phyloP scores from a whole-genome alignment of 2,797 vertebrate species.

The Sebastes matsubarae region DNA sequence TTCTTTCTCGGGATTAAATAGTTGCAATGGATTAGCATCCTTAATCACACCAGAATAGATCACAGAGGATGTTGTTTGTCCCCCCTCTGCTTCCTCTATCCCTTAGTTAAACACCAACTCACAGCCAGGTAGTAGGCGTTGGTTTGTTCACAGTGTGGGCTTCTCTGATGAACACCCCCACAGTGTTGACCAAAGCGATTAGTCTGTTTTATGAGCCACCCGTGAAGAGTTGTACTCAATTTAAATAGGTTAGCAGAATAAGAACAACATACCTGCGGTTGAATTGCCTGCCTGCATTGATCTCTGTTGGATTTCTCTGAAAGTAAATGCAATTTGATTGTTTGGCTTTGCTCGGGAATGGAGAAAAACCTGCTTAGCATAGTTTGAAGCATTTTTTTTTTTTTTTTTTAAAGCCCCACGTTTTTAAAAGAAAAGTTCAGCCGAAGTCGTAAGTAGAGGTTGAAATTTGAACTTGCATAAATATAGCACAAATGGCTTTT shows the following conservation, averaged over 20 bases:
- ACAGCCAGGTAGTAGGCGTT: slow-evolving; percentile 51
- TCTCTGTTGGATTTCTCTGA: slow-evolving; percentile 55
- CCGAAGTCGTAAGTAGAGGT: not conserved
- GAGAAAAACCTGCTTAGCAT: slow-evolving; percentile 19
- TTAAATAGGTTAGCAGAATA: slow-evolving; percentile 70
- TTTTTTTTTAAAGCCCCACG: not conserved
- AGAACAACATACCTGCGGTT: slow-evolving; percentile 59
- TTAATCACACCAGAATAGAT: slow-evolving; percentile 69
- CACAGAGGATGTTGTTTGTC: slow-evolving; percentile 70
- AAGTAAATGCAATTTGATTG: slow-evolving; percentile 39
- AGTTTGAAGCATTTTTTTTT: not conserved
- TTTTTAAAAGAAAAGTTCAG: slow-evolving; percentile 15
- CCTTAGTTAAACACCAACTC: slow-evolving; percentile 59
- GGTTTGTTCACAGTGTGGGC: slow-evolving; percentile 67
- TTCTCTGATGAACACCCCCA: slow-evolving; percentile 67
- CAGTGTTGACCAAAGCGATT: slow-evolving; percentile 75
- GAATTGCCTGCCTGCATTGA: slow-evolving; percentile 35
- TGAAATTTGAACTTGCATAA: slow-evolving; percentile 18
- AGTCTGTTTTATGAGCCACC: slow-evolving; percentile 72
- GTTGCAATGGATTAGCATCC: slow-evolving; percentile 69
- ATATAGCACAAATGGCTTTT: slow-evolving; percentile 18
- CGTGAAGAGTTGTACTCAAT: slow-evolving; percentile 65
- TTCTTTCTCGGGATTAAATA: slow-evolving; percentile 59
- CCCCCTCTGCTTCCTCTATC: slow-evolving; percentile 57
- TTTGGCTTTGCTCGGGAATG: slow-evolving; percentile 8